phyloP scores from a whole-genome alignment of 2,113 vertebrate species.

The Anguilla japonica region DNA sequence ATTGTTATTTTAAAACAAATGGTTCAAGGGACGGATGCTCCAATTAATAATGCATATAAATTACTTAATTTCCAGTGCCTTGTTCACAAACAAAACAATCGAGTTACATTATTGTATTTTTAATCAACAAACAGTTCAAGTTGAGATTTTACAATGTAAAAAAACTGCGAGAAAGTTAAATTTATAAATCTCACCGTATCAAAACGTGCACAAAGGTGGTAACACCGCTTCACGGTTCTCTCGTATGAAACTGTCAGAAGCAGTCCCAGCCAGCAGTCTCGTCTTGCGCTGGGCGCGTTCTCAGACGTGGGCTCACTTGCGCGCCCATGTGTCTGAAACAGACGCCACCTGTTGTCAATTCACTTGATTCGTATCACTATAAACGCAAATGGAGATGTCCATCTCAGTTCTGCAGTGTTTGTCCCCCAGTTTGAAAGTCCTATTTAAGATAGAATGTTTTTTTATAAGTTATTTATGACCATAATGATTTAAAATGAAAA shows the following conservation, averaged over 20 bases:
- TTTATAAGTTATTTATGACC: background rate
- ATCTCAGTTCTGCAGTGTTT: background rate
- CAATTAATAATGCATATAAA: no score
- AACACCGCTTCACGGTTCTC: background rate
- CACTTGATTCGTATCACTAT: background rate
- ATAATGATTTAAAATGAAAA: no score
- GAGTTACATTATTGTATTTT: background rate
- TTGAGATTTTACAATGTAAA: background rate
- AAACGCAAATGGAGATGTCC: background rate
- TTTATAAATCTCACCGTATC: slow-evolving; percentile 17
- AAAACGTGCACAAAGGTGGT: background rate
- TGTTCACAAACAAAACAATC: background rate
- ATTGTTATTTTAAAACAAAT: no score
- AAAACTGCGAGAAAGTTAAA: background rate
- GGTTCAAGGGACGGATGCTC: no score
- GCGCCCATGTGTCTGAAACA: slow-evolving; percentile 46
- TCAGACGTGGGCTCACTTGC: slow-evolving; percentile 18
- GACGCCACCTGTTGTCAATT: slow-evolving; percentile 55
- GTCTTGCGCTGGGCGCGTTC: background rate
- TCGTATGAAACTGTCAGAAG: background rate
- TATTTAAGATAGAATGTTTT: background rate
- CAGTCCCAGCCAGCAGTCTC: background rate
- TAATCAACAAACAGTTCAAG: slow-evolving; percentile 3
- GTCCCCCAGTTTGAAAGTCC: no score
- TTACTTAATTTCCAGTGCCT: no score